Conservation (phyloP, 1,140 invertebrate species). For the Tigriopus japonicus region DNA sequence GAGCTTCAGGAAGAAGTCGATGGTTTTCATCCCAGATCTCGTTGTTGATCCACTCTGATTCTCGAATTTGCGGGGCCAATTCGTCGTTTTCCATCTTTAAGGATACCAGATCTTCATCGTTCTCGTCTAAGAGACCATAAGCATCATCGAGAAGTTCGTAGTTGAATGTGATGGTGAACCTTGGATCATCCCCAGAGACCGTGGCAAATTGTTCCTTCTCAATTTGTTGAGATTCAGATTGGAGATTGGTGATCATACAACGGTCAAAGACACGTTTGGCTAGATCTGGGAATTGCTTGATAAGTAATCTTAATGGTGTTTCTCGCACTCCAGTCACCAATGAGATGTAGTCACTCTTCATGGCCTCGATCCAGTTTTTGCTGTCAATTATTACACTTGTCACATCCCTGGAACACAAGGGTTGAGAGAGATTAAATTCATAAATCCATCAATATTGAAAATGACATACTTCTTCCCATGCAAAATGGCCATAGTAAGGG, state of each 20-base stretch:
- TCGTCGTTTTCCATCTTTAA: neutral
- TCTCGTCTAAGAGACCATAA: slow-evolving; percentile 3
- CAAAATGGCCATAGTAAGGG: slow-evolving; percentile 30
- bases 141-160: slow-evolving; percentile 35
- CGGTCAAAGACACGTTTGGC: slow-evolving; percentile 30
- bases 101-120: neutral
- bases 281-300: slow-evolving; percentile 29
- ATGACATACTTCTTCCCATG: slow-evolving; percentile 18
- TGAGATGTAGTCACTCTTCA: slow-evolving; percentile 25
- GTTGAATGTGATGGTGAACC: slow-evolving; percentile 28
- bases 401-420: slow-evolving; percentile 24
- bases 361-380: slow-evolving; percentile 26
- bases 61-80: slow-evolving; percentile 11
- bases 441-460: neutral
- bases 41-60: slow-evolving; percentile 17
- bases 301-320: slow-evolving; percentile 33
- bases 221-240: neutral
- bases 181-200: neutral
- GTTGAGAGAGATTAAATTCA: neutral
- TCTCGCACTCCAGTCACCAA: slow-evolving; percentile 21
- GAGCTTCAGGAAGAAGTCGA: slow-evolving; percentile 18
- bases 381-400: slow-evolving; percentile 27
- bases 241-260: slow-evolving; percentile 5
- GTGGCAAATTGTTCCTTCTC: neutral
- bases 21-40: slow-evolving; percentile 24